Conservation (phyloP, 2,113 vertebrate genomes). For the Podilymbus podiceps region DNA sequence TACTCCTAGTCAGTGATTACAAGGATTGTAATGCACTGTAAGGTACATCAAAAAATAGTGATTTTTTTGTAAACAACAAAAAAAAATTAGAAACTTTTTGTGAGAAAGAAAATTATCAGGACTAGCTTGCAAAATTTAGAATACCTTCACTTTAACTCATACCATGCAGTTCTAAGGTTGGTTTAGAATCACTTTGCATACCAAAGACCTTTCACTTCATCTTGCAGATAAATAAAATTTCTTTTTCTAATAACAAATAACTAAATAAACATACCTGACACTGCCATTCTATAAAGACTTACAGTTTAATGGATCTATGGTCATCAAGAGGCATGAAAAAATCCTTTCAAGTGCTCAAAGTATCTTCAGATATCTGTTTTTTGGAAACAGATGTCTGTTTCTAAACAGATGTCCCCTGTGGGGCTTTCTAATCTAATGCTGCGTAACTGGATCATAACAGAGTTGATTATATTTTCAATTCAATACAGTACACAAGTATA, state of each 20-base stretch:
- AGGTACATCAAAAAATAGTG: not conserved
- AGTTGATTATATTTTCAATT: not conserved
- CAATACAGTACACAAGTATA: not conserved
- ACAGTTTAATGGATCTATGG: not conserved
- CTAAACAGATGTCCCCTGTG: not conserved
- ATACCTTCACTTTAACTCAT: not conserved
- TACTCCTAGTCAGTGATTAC: conserved; percentile 21
- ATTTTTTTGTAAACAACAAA: not conserved
- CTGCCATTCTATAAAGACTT: not conserved
- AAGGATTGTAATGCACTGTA: conserved; percentile 33
- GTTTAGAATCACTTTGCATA: not conserved
- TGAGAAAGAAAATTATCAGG: not conserved
- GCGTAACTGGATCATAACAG: not conserved
- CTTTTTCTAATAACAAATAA: conserved; percentile 37
- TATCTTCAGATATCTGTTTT: not conserved
- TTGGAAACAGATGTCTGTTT: not conserved
- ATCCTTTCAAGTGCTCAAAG: conserved; percentile 8
- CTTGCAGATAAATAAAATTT: conserved; percentile 5
- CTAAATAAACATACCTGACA: not conserved
- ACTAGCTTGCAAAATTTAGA: not conserved
- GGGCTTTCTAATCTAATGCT: not conserved
- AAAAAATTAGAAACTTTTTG: too few relatives aligned
- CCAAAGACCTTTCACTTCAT: not conserved
- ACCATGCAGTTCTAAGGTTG: not conserved
- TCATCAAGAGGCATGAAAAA: conserved; percentile 6